A percentile compares a stretch with the other conserved stretches of the same genome.
Conservation (phyloP, 1,140 invertebrate species). For the Periplaneta americana region DNA sequence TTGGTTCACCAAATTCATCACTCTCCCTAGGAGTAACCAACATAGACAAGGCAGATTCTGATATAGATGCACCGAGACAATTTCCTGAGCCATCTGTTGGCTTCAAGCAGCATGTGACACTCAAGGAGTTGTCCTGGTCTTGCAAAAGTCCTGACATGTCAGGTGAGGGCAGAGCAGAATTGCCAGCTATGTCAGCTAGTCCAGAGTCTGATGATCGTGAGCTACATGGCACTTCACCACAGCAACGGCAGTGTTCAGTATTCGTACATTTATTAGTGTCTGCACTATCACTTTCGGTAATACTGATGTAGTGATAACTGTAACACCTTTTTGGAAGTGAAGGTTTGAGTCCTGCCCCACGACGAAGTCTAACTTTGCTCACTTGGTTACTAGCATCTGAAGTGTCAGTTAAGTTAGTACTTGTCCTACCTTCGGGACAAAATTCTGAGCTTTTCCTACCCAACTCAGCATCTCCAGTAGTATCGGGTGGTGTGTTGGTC, state of each 20-base stretch:
- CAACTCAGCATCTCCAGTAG: background rate
- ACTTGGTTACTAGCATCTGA: background rate
- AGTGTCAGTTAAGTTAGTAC: background rate
- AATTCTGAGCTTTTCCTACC: background rate
- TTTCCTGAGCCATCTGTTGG: background rate
- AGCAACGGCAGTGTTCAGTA: background rate
- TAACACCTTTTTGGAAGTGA: background rate
- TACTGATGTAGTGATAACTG: constrained; percentile 15
- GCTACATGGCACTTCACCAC: constrained; percentile 27
- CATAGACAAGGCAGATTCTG: background rate
- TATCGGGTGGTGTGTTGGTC: background rate
- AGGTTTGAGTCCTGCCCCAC: background rate
- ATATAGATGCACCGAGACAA: background rate
- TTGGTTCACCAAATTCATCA: constrained; percentile 55
- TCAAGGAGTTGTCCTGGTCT: background rate
- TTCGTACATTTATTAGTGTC: background rate
- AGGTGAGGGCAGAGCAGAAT: constrained; percentile 42
- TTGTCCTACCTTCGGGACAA: background rate
- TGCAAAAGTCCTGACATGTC: constrained; percentile 35
- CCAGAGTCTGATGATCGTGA: constrained; percentile 70
- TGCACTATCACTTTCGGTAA: background rate
- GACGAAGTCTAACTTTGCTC: background rate
- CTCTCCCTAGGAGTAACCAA: constrained; percentile 5
- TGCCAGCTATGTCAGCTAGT: constrained; percentile 62
- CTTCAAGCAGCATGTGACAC: background rate